Conservation (phyloP, 2,113 vertebrate species). For the Chunga burmeisteri region DNA sequence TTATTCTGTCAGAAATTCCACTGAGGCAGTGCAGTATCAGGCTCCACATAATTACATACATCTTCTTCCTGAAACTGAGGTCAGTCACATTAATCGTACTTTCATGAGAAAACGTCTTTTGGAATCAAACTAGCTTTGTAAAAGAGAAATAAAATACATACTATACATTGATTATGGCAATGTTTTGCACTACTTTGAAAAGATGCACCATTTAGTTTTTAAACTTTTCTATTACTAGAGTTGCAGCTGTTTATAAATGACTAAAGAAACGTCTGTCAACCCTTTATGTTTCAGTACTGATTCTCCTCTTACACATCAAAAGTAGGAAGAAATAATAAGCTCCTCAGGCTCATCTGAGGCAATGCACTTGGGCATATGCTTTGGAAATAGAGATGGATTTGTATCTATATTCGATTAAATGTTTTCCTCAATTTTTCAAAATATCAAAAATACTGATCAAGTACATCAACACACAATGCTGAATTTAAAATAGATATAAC, state of each 20-base stretch:
- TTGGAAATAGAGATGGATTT: background rate
- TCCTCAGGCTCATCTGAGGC: background rate
- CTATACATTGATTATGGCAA: background rate
- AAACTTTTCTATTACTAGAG: background rate
- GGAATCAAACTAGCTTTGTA: constrained; percentile 10
- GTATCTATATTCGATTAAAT: background rate
- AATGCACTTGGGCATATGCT: background rate
- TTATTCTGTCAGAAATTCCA: constrained; percentile 52
- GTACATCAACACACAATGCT: background rate
- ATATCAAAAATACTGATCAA: background rate
- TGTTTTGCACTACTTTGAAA: background rate
- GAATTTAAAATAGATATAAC: background rate
- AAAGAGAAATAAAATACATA: constrained; percentile 24
- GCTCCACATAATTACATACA: constrained; percentile 38
- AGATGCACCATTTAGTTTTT: background rate
- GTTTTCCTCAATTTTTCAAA: background rate
- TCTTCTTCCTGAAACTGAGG: constrained; percentile 55
- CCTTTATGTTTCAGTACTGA: background rate
- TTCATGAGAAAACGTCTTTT: constrained; percentile 44
- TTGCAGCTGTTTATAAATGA: background rate
- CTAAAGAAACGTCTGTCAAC: background rate
- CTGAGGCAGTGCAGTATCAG: constrained; percentile 29
- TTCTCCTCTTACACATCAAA: background rate
- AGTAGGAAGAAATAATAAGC: background rate
- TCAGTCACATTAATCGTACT: constrained; percentile 16